phyloP scores from a whole-genome alignment of 2,113 vertebrate species.

The Otus sunia region DNA sequence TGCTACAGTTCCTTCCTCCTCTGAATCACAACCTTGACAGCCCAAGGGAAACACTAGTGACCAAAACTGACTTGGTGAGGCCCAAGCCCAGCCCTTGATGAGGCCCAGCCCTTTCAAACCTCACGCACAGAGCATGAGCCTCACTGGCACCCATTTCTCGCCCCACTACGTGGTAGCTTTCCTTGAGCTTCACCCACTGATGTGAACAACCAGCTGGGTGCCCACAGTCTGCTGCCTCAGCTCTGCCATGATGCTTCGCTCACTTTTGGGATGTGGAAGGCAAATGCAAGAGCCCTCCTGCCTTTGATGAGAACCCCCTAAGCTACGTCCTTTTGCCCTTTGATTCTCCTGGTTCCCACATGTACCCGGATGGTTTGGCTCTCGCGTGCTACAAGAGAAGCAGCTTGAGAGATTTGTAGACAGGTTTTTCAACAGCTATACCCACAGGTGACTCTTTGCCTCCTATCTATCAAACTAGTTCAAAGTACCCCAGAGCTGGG shows the following conservation, averaged over 20 bases:
- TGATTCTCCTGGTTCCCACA: not conserved
- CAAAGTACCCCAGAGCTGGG: not conserved
- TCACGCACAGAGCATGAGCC: not conserved
- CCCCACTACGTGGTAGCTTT: not conserved
- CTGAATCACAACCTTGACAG: not conserved
- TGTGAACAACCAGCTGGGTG: rapidly evolving
- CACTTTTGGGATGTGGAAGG: not conserved
- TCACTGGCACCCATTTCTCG: not conserved
- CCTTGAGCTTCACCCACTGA: rapidly evolving
- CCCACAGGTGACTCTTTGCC: not conserved
- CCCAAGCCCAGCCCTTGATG: not conserved
- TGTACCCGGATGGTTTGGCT: not conserved
- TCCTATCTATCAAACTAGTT: not conserved
- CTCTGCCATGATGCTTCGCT: rapidly evolving
- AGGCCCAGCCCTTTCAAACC: not conserved
- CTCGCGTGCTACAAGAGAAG: not conserved
- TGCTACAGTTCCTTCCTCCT: not conserved
- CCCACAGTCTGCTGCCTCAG: not conserved
- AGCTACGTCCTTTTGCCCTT: not conserved
- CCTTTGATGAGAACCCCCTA: not conserved
- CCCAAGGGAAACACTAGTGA: not conserved
- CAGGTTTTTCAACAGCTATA: not conserved
- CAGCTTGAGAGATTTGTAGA: not conserved
- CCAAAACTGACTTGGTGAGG: not conserved
- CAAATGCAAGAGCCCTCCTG: not conserved